A percentile compares a stretch with the other conserved stretches of the same genome.
These are phyloP conservation scores for Ptychoptera albimana DNA, from an alignment of 2,888 invertebrate species.

Conservation along the genomic window DNA sequence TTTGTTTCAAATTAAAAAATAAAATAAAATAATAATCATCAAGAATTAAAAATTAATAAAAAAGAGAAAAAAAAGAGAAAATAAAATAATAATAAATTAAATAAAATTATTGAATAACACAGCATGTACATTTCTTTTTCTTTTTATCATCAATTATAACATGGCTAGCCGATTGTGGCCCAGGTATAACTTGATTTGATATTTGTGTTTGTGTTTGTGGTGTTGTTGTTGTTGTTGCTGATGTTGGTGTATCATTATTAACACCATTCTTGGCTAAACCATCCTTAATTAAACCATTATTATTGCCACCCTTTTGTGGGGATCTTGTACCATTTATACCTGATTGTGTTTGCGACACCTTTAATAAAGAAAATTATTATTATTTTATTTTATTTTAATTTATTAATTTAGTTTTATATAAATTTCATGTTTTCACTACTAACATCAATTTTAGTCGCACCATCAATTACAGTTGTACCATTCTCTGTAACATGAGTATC, in stretches of 20 bases:
- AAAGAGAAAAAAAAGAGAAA: no score
- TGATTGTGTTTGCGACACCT: conserved; percentile 29
- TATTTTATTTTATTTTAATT: neutral
- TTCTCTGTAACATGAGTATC: conserved; percentile 21
- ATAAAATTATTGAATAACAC: conserved; percentile 63
- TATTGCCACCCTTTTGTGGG: conserved; percentile 15
- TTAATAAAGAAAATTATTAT: conserved; percentile 8
- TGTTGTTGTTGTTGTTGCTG: conserved; percentile 22
- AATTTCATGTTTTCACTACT: no score
- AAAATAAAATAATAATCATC: no score
- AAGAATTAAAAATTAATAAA: no score
- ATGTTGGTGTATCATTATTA: conserved; percentile 30
- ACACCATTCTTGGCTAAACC: conserved; percentile 8
- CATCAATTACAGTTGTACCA: conserved; percentile 26
- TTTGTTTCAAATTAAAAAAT: no score
- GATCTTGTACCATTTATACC: conserved; percentile 29
- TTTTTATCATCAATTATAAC: conserved; percentile 71
- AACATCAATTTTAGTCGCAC: conserved; percentile 29
- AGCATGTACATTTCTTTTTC: conserved; percentile 91
- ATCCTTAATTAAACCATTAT: conserved; percentile 17
- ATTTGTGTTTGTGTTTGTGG: conserved; percentile 24
- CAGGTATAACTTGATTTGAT: conserved; percentile 45
- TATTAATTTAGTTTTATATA: no score
- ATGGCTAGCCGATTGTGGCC: conserved; percentile 73
- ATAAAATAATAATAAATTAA: no score